Conservation (phyloP, 2,113 vertebrate species). For the Martes martes region DNA sequence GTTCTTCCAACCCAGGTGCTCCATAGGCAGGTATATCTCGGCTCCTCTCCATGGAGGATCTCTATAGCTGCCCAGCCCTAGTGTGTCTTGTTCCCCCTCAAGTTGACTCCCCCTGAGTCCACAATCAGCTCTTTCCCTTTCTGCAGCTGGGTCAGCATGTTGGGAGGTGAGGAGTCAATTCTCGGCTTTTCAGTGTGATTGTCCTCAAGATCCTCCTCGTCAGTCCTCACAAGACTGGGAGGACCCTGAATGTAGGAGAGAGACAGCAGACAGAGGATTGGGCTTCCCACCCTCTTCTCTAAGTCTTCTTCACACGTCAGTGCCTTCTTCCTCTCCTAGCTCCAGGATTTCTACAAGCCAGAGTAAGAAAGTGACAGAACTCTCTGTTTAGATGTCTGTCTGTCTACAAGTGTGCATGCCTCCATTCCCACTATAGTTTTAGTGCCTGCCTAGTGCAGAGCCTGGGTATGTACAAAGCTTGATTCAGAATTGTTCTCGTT, state of each 20-base stretch:
- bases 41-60: not conserved
- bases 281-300: not conserved
- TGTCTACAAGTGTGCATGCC: not conserved
- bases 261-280: too few relatives aligned
- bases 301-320: too few relatives aligned
- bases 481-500: not conserved
- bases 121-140: not conserved
- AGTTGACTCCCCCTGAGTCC: not conserved
- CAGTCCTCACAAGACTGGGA: not conserved
- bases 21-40: not conserved
- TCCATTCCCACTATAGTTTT: not conserved
- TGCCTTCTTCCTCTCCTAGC: not conserved
- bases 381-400: not conserved
- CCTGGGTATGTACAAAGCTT: not conserved
- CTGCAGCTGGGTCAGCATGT: not conserved
- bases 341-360: not conserved
- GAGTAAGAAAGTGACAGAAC: not conserved
- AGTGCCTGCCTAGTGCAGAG: not conserved
- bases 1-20: not conserved
- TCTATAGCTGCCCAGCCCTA: not conserved
- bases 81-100: not conserved
- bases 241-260: not conserved
- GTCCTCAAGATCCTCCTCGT: not conserved
- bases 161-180: not conserved
- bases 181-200: not conserved